Base-by-base conservation (phyloP, 2,113 vertebrate genomes). In the Trematocara variabile region DNA sequence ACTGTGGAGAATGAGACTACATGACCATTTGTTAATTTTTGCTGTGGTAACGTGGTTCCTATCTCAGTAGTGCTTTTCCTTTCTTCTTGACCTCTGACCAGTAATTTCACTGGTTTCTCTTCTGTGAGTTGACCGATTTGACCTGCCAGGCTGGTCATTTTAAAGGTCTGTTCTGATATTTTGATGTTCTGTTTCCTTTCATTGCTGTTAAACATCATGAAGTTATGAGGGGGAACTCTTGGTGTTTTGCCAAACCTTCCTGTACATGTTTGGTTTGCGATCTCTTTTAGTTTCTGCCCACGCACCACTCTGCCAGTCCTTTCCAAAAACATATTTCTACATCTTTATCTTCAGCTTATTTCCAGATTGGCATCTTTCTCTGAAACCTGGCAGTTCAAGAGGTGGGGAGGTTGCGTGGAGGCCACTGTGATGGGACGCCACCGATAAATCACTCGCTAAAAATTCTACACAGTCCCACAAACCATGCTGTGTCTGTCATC, bases 401-500 rank as follows among this genome's bases (percentile, higher is more conserved):
- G 70, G 63, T 79, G 73, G 50, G 37, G n/a, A 10, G 14, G 50
- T 28, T 60, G 13, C 41, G 48, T 20, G 0, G 14, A 68, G 77
- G 78, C 78, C 73, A 30, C 60, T 3, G 13, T 34, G 16, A 52
- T 44, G 22, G 65, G 39, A 6, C 1, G 20, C 65, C 39, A 70
- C n/a, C 1, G 30, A 90, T 91, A 80, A 88, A 88, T 92, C 79
- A 56, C 83, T 48, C 10, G 7, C 55, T 18, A 39, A 54, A 60
- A 90, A 41, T 30, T 80, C 56, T 25, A 52, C 79, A 33, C 70
- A 8, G 56, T 58, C 90, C 52, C 30, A 3, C 39, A 65, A 79
- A 80, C 54, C 81, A 63, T 25, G 48, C 65, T 41, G 70, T 6
- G 48, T 80, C 58, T 22, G 5, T 41, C 7, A 54, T 33, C 22